Evolutionary conservation across 2,888 invertebrate genomes (phyloP), one percentile per base, ranked within the genome.

Genomic region (Syrphus vitripennis): DNA sequence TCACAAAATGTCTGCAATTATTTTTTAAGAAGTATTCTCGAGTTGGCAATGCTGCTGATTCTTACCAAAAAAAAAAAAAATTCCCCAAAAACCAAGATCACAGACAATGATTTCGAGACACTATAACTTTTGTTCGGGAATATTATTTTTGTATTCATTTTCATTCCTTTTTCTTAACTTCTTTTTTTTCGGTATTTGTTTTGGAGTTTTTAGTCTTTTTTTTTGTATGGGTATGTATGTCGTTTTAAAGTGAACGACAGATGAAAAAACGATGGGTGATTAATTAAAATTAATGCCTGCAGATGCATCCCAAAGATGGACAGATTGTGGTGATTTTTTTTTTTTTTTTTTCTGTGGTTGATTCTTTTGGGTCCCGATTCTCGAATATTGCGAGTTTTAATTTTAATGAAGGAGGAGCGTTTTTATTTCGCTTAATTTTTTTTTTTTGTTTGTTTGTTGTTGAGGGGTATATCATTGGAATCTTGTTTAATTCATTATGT

Each of bases 281-380:
- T 86, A 86, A 86, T 86, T 86, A 86, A 86, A 86, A 86, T 86
- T 86, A 86, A 86, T 82, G 86, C 82, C 86, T 86, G 86, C 86
- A 86, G 86, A 86, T 86, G 86, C 86, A 86, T 70, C 86, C 86
- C 63, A 78, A 78, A 82, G 86, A 86, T 86, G 86, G 70, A 78
- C 77, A 82, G 82, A 86, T 86, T 82, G 82, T 83, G 77, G 77
- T 86, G 69, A 69, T 59, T 79, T 74, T 45, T 29, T 59, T 50
- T 34, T 5, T 45, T 19, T 53, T 48, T 45, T 53, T 71, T 65
- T 21, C 7, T 29, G 14, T 37, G 10, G 14, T 42, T 50, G 9
- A 31, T 9, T 71, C 9, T 26, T 21, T 50, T 24, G n/a, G 14
- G 24, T 50, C 24, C 26, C 12, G 67, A 42, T 50, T 59, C 24